Evolutionary conservation across 2,888 invertebrate species (phyloP), one percentile per base, ranked within the genome.

Genomic region (Melanotus villosus): DNA sequence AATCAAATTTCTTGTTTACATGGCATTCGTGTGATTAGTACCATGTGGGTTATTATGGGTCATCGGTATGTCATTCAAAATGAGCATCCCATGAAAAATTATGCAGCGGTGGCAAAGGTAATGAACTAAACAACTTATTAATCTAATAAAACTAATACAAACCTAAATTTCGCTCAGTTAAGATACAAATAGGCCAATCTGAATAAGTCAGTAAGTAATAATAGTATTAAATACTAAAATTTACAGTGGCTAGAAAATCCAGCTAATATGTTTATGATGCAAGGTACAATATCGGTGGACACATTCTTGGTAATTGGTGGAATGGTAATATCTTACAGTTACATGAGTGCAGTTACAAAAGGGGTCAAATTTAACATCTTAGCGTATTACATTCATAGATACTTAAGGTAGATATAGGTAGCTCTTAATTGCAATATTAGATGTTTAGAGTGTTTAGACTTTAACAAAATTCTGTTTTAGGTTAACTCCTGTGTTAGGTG

Each of bases 401-500:
- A 85, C 70, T 60, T 86, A 21, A 83, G 86, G 86, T 85, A 77
- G 64, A 50, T 36, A 1, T 21, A 26, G 26, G n/a, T n/a, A n/a
- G n/a, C n/a, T n/a, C n/a, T n/a, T n/a, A n/a, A n/a, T n/a, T n/a
- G n/a, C n/a, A n/a, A n/a, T n/a, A n/a, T n/a, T n/a, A n/a, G n/a
- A n/a, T n/a, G n/a, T n/a, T n/a, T n/a, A n/a, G n/a, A n/a, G n/a
- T n/a, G n/a, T n/a, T n/a, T n/a, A n/a, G n/a, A n/a, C n/a, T n/a
- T n/a, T n/a, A n/a, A n/a, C n/a, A n/a, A 14, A 38, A 38, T 18
- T 9, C 14, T 14, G 0, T 45, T 58, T 87, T 18, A 83, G 87
- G 75, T 77, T 88, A 43, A 87, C 87, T 1, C 87, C 88, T 3
- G 81, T 86, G 0, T 83, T 86, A 63, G 83, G 82, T 4, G 76